Evolutionary conservation across 1,140 invertebrate genomes (phyloP).

Genomic region (Kradibia gibbosae): DNA sequence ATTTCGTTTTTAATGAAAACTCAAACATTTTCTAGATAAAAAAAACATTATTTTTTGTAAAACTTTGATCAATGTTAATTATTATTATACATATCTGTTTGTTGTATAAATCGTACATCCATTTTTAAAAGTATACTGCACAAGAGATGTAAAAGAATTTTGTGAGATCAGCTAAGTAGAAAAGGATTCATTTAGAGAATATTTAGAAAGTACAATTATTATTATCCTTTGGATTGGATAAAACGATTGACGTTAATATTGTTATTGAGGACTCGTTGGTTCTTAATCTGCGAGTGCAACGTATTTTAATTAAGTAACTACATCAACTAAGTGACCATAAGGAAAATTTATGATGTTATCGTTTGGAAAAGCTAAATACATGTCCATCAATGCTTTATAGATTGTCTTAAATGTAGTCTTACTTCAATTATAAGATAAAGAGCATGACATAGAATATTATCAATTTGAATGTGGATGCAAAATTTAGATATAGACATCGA

Average conservation of each 20-base stretch:
- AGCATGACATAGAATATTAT: too few relatives aligned
- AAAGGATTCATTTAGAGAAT: constrained; percentile 65
- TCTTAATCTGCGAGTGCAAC: not conserved
- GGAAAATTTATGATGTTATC: constrained; percentile 41
- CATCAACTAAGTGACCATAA: constrained; percentile 41
- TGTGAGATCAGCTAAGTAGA: constrained; percentile 4
- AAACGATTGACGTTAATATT: constrained; percentile 64
- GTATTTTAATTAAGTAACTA: constrained; percentile 46
- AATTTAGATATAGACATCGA: too few relatives aligned
- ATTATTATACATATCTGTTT: too few relatives aligned
- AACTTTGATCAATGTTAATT: too few relatives aligned
- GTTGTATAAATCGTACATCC: too few relatives aligned
- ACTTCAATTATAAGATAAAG: too few relatives aligned
- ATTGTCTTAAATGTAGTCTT: too few relatives aligned
- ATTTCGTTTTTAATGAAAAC: too few relatives aligned
- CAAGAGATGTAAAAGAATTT: not conserved
- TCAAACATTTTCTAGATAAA: too few relatives aligned
- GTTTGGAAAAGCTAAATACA: not conserved
- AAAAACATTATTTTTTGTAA: too few relatives aligned
- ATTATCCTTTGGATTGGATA: constrained; percentile 62
- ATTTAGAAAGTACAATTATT: constrained; percentile 54
- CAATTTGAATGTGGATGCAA: too few relatives aligned
- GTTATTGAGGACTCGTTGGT: constrained; percentile 57
- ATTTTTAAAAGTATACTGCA: too few relatives aligned
- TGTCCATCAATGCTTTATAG: constrained; percentile 18